phyloP scores from a whole-genome alignment of 2,113 vertebrate species.

The Tichodroma muraria region DNA sequence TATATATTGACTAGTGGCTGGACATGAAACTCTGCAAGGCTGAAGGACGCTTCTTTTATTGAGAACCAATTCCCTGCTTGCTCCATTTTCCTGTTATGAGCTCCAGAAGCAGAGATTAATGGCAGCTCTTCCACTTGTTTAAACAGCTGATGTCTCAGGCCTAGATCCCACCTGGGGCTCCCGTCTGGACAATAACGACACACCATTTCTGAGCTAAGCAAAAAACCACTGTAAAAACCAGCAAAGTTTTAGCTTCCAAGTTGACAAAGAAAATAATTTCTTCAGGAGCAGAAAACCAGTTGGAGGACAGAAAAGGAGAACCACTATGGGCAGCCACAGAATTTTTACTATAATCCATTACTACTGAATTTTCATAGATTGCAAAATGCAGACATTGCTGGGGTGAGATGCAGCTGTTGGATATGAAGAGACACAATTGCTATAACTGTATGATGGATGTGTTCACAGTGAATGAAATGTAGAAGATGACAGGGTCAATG shows the following conservation, averaged over 20 bases:
- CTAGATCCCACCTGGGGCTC: constrained; percentile 45
- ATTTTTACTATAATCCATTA: background rate
- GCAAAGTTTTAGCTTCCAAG: constrained; percentile 16
- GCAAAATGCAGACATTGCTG: background rate
- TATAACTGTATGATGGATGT: background rate
- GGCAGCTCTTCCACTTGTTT: constrained; percentile 46
- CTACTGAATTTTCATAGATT: background rate
- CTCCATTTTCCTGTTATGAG: constrained; percentile 58
- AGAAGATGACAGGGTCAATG: background rate
- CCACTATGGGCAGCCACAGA: background rate
- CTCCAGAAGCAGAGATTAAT: constrained; percentile 62
- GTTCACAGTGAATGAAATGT: background rate
- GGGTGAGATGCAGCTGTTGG: background rate
- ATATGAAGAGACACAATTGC: background rate
- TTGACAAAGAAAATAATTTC: background rate
- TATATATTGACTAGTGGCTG: constrained; percentile 61
- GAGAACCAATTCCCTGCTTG: constrained; percentile 49
- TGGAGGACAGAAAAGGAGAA: background rate
- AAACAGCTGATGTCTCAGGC: constrained; percentile 57
- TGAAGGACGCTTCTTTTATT: constrained; percentile 56
- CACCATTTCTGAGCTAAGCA: background rate
- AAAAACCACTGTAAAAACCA: background rate
- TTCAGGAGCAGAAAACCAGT: background rate
- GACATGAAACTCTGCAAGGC: constrained; percentile 48
- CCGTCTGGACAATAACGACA: constrained; percentile 47